Conservation (phyloP, 2,113 vertebrate species). For the Sceloporus tristichus region DNA sequence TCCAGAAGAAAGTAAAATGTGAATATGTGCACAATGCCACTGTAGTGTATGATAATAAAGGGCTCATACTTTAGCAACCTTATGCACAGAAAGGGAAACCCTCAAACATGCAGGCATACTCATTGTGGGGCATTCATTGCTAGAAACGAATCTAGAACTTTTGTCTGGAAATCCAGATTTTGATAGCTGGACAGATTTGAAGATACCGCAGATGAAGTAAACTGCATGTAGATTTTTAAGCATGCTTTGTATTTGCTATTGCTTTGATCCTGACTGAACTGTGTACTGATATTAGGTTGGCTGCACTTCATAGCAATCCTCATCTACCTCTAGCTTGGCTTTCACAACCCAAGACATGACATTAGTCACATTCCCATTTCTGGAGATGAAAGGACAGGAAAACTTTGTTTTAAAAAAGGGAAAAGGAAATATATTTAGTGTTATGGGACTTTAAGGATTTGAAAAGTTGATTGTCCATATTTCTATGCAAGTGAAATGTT, state of each 20-base stretch:
- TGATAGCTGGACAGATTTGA: background rate
- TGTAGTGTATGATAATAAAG: slow-evolving; percentile 33
- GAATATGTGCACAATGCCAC: background rate
- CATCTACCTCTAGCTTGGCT: background rate
- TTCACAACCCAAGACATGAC: background rate
- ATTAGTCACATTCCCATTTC: background rate
- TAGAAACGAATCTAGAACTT: slow-evolving; percentile 1
- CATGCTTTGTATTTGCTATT: background rate
- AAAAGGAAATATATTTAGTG: background rate
- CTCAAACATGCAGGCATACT: background rate
- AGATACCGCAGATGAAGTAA: background rate
- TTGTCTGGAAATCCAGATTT: background rate
- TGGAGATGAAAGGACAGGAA: background rate
- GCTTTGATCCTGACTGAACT: background rate
- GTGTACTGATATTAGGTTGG: background rate
- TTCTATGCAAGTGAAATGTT: background rate
- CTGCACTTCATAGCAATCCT: background rate
- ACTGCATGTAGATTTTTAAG: slow-evolving; percentile 12
- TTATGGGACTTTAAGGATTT: background rate
- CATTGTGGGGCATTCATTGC: background rate
- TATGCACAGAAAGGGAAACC: fast-evolving
- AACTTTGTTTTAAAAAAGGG: background rate
- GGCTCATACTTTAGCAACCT: background rate
- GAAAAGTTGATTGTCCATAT: background rate
- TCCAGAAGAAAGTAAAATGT: background rate